Conservation (phyloP, 2,113 vertebrate species). For the Etheostoma cragini region DNA sequence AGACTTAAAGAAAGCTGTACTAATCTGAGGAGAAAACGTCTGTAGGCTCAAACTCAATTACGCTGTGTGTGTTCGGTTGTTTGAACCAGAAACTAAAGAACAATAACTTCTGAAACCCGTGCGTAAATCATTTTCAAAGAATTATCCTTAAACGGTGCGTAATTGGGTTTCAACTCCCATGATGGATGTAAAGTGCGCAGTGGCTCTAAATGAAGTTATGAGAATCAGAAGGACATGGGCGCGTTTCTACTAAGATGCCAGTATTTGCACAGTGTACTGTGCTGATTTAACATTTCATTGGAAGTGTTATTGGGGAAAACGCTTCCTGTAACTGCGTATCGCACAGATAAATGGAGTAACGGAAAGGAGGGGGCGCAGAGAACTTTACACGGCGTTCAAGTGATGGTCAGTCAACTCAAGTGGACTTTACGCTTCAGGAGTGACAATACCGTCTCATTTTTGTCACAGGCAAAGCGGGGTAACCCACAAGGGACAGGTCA, state of each 20-base stretch:
- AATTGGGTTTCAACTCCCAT: constrained; percentile 41
- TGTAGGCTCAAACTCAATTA: constrained; percentile 4
- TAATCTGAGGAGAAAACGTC: constrained; percentile 36
- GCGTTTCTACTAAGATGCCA: constrained; percentile 66
- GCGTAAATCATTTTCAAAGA: constrained; percentile 69
- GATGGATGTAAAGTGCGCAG: constrained; percentile 58
- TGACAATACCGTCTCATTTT: constrained; percentile 70
- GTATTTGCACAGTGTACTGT: constrained; percentile 49
- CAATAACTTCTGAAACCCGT: constrained; percentile 4
- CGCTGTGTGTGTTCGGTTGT: background rate
- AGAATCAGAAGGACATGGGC: constrained; percentile 50
- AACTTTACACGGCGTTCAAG: constrained; percentile 52
- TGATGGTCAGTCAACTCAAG: constrained; percentile 74
- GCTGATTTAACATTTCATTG: constrained; percentile 73
- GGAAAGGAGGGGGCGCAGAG: constrained; percentile 64
- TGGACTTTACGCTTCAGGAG: constrained; percentile 56
- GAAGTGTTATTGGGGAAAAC: constrained; percentile 69
- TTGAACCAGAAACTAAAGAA: constrained; percentile 5
- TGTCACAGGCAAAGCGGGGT: constrained; percentile 71
- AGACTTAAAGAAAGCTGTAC: constrained; percentile 68
- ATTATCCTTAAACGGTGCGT: constrained; percentile 43
- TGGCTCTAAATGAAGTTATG: constrained; percentile 61
- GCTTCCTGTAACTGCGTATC: constrained; percentile 78
- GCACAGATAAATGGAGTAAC: constrained; percentile 74
- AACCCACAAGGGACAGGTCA: constrained; percentile 83